Conservation (phyloP, 2,888 invertebrate species). For the Amblyjoppa fuscipennis region DNA sequence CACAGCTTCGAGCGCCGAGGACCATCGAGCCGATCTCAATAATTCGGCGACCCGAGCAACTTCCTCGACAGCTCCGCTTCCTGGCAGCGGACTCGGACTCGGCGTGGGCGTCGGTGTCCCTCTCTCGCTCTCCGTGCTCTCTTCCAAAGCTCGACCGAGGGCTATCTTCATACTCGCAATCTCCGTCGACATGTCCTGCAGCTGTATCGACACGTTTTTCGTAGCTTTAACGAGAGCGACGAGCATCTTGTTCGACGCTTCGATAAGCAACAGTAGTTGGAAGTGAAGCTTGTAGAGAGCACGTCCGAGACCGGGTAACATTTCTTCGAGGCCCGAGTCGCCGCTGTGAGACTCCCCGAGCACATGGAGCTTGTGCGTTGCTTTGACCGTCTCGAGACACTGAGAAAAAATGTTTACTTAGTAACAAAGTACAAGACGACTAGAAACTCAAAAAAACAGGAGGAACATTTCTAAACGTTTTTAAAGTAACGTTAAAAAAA, state of each 20-base stretch:
- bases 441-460: neutral
- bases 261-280: conserved; percentile 95
- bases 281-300: conserved; percentile 97
- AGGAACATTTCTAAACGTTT: neutral
- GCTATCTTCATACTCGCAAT: conserved; percentile 88
- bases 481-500: neutral
- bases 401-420: conserved; percentile 79
- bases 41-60: conserved; percentile 82
- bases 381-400: conserved; percentile 94
- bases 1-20: conserved; percentile 89
- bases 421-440: neutral
- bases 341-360: conserved; percentile 87
- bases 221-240: conserved; percentile 88
- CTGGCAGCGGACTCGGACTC: conserved; percentile 86
- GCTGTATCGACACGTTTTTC: conserved; percentile 87
- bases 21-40: conserved; percentile 89
- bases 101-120: conserved; percentile 89
- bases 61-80: conserved; percentile 83
- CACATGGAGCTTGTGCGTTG: conserved; percentile 91
- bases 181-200: conserved; percentile 89
- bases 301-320: conserved; percentile 93
- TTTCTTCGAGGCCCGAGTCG: conserved; percentile 89
- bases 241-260: conserved; percentile 94
- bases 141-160: conserved; percentile 87
- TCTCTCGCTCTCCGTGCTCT: conserved; percentile 88